phyloP scores from a whole-genome alignment of 1,140 invertebrate genomes.

The Uloborus diversus region DNA sequence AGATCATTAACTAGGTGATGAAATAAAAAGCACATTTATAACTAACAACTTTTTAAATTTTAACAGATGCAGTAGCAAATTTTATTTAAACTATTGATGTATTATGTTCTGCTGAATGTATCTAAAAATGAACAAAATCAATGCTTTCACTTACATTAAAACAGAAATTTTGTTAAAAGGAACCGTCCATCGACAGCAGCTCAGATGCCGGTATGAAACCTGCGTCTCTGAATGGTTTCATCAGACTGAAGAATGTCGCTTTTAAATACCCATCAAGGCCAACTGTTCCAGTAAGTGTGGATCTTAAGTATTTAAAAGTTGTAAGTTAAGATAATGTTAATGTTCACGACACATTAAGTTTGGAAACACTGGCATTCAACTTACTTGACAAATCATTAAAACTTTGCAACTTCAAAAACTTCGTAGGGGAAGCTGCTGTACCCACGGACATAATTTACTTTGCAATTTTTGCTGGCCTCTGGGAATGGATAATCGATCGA shows the following conservation, averaged over 20 bases:
- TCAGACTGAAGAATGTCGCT: constrained; percentile 8
- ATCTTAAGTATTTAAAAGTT: neutral
- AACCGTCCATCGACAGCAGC: constrained; percentile 45
- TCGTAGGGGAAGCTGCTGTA: too few species aligned
- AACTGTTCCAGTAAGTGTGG: constrained; percentile 1
- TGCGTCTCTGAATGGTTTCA: neutral
- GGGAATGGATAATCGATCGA: too few species aligned
- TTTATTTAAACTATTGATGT: neutral
- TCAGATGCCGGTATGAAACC: constrained; percentile 23
- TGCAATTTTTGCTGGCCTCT: too few species aligned
- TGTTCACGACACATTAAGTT: too few species aligned
- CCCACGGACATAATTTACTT: too few species aligned
- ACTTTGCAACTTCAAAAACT: too few species aligned
- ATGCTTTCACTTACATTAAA: neutral
- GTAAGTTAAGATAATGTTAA: too few species aligned
- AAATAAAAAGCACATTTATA: too few species aligned
- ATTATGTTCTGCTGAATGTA: neutral
- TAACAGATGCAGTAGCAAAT: neutral
- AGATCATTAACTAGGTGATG: too few species aligned
- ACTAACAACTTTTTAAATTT: too few species aligned
- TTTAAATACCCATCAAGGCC: constrained; percentile 30
- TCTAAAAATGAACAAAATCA: neutral
- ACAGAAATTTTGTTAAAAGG: neutral
- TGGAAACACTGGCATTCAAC: too few species aligned
- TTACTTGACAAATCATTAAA: too few species aligned